Evolutionary conservation across 1,140 invertebrate species (phyloP).

Genomic region (Rhopalosiphum padi): DNA sequence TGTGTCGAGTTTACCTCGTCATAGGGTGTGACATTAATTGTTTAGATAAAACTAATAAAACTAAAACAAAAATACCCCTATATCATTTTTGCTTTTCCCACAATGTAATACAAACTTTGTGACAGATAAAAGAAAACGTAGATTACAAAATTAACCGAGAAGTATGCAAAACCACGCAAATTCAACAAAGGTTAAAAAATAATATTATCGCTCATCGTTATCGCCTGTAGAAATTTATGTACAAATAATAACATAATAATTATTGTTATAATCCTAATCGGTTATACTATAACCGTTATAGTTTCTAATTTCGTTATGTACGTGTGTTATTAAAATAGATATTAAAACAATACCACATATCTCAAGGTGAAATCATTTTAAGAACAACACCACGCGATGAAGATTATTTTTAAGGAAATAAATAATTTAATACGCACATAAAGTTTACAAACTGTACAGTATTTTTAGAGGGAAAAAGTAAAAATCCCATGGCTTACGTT

Average conservation of each 20-base stretch:
- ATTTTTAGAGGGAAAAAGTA: too few relatives aligned
- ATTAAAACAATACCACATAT: not conserved
- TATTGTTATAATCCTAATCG: not conserved
- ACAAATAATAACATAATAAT: slow-evolving; percentile 18
- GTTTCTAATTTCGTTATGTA: not conserved
- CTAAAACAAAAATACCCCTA: not conserved
- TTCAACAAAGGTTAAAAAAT: not conserved
- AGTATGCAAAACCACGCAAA: not conserved
- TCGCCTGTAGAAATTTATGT: not conserved
- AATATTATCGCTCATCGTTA: not conserved
- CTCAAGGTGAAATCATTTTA: not conserved
- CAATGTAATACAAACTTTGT: too few relatives aligned
- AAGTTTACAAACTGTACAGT: too few relatives aligned
- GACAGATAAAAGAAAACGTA: too few relatives aligned
- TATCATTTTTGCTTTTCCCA: not conserved
- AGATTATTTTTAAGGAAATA: not conserved
- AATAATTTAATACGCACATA: not conserved
- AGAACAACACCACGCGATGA: not conserved
- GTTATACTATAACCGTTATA: too few relatives aligned
- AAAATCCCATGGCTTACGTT: not conserved
- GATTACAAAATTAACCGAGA: not conserved
- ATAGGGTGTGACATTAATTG: not conserved
- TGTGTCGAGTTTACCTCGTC: not conserved
- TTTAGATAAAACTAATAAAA: not conserved
- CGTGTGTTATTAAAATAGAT: not conserved